Conservation (phyloP, 2,113 vertebrate species). For the Cromileptes altivelis region DNA sequence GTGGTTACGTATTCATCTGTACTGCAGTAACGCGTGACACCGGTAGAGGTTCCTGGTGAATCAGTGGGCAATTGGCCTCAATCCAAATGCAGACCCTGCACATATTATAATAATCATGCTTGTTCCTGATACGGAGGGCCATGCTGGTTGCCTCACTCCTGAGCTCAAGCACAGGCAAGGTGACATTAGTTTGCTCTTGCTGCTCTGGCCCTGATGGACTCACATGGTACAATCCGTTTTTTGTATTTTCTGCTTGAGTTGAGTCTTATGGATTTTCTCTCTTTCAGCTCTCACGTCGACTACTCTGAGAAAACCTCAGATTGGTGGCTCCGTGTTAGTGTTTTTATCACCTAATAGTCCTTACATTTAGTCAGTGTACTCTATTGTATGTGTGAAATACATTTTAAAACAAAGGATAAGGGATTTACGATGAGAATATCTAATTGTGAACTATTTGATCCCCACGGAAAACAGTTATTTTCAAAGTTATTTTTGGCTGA, state of each 20-base stretch:
- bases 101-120: constrained; percentile 44
- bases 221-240: neutral
- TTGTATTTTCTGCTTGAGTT: constrained; percentile 35
- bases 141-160: constrained; percentile 8
- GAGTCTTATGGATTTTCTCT: constrained; percentile 28
- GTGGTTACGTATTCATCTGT: constrained; percentile 23
- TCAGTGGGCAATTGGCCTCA: constrained; percentile 22
- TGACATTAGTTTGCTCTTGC: constrained; percentile 30
- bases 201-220: constrained; percentile 17
- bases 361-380: neutral
- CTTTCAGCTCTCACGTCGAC: constrained; percentile 1
- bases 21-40: neutral
- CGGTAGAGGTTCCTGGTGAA: constrained; percentile 5
- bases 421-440: neutral
- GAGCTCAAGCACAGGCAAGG: constrained; percentile 29
- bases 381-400: neutral
- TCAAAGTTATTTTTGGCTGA: constrained; percentile 5
- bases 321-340: neutral
- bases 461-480: neutral
- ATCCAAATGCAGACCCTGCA: constrained; percentile 38
- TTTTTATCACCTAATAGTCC: neutral
- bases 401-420: neutral
- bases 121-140: constrained; percentile 7
- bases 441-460: neutral
- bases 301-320: neutral